phyloP scores from a whole-genome alignment of 2,888 invertebrate species.

The Muscina levida region DNA sequence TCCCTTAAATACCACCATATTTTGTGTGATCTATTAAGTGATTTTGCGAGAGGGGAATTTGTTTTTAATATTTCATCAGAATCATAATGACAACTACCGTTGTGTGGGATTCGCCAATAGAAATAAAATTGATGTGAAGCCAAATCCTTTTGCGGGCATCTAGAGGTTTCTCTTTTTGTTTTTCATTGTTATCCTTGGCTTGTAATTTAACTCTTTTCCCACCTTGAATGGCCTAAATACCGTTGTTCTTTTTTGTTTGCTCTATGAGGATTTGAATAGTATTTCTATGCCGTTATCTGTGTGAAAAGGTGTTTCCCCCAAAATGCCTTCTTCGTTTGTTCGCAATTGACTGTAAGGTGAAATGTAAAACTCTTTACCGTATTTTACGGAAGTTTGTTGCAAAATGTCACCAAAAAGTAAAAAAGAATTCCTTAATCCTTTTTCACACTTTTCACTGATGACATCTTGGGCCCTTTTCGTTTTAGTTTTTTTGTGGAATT shows the following conservation, averaged over 20 bases:
- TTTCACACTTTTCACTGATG: neutral
- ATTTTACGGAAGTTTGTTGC: neutral
- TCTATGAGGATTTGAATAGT: slow-evolving; percentile 34
- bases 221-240: slow-evolving; percentile 54
- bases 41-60: too few relatives aligned
- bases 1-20: neutral
- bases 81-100: neutral
- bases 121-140: slow-evolving; percentile 2
- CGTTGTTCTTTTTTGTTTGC: slow-evolving; percentile 43
- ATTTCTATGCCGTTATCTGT: slow-evolving; percentile 55
- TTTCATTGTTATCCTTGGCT: slow-evolving; percentile 32
- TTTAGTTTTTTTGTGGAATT: too few relatives aligned
- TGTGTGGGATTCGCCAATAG: too few relatives aligned
- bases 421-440: slow-evolving; percentile 10
- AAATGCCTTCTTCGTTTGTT: neutral
- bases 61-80: neutral
- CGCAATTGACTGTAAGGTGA: too few relatives aligned
- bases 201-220: slow-evolving; percentile 63
- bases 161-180: neutral
- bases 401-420: neutral
- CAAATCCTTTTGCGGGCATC: slow-evolving; percentile 29
- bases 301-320: neutral
- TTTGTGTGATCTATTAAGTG: too few relatives aligned
- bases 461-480: too few relatives aligned
- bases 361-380: too few relatives aligned